These are phyloP conservation scores for Alectura lathami DNA, from an alignment of 2,113 vertebrate species.

Conservation along the genomic window DNA sequence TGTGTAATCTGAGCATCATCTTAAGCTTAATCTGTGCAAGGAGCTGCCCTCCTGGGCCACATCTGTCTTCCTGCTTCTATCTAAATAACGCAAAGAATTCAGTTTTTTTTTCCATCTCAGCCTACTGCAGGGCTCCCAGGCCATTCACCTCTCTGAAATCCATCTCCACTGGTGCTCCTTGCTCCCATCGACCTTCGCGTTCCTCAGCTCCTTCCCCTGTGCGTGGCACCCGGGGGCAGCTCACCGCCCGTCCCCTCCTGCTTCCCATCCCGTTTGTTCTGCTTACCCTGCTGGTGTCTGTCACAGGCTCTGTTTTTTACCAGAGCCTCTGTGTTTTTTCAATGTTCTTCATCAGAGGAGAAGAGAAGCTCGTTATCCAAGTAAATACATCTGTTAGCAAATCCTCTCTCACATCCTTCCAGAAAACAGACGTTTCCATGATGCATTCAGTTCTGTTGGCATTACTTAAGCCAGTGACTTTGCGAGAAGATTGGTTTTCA, in stretches of 20 bases:
- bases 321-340: background rate
- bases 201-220: background rate
- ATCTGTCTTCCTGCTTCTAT: background rate
- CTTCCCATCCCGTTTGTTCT: background rate
- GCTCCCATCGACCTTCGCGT: background rate
- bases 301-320: background rate
- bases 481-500: background rate
- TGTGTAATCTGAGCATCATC: background rate
- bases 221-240: rapidly evolving
- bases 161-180: background rate
- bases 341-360: background rate
- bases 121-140: background rate
- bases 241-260: background rate
- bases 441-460: background rate
- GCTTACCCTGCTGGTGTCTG: background rate
- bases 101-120: background rate
- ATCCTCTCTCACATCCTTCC: background rate
- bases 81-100: background rate
- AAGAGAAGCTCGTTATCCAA: background rate
- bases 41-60: background rate
- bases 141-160: background rate
- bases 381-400: background rate
- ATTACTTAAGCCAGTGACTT: background rate
- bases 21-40: background rate
- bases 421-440: background rate